Evolutionary conservation across 2,113 vertebrate species (phyloP), one percentile per base, ranked within the genome.

Genomic region (Sterrhoptilus dennistouni): DNA sequence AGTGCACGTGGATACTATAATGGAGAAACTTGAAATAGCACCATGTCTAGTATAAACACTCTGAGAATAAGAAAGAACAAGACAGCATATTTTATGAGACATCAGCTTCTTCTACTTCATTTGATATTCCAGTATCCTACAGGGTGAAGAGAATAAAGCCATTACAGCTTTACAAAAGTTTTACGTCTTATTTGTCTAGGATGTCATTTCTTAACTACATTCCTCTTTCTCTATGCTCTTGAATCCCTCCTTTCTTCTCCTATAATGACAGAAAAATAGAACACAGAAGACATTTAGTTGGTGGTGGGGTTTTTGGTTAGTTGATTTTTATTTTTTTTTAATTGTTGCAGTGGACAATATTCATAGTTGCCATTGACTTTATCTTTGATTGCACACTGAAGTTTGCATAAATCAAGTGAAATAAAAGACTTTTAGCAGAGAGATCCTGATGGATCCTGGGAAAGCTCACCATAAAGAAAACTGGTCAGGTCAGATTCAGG

Each of bases 261-360:
- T 14, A 9, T 19, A 83, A 45, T 23, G 4, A 25, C 10, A 87
- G 23, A 27, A 85, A 79, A 82, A 12, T 2, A 3, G 13, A 87
- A 60, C 23, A 53, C 4, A 50, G 12, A 14, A 50, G 12, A 59
- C 1, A 1, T 31, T 40, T 44, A 47, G 12, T 5, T 53, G 22
- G 6, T 36, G 11, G 22, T 2, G 13, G 17, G 5, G 0, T 8
- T 35, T 72, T 70, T 11, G 6, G 22, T 61, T 28, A 14, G 6
- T 9, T 7, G n/a, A 22, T 36, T 9, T 47, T 29, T 12, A 6
- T 38, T 11, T 10, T 29, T 13, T 40, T 45, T 42, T 50, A 18
- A 25, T 50, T 71, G 7, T 15, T 72, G 9, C 35, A 24, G 18
- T 74, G 25, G 65, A 60, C 3, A 44, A n/a, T 23, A n/a, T 33